Conservation (phyloP, 2,888 invertebrate species). For the Machimus rusticus region DNA sequence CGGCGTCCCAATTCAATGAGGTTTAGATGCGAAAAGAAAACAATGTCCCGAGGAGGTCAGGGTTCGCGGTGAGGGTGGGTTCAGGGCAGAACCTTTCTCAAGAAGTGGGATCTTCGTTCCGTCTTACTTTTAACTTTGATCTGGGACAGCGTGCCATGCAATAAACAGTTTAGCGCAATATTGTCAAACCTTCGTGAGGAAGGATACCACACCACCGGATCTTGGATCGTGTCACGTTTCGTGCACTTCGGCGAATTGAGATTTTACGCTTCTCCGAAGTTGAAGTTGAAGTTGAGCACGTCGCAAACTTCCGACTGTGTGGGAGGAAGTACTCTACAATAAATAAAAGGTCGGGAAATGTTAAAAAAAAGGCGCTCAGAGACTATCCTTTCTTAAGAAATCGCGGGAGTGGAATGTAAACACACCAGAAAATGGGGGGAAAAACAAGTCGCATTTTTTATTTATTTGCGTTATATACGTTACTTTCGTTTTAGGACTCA, state of each 20-base stretch:
- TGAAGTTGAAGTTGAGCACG: neutral
- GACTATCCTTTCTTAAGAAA: neutral
- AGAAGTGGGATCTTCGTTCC: neutral
- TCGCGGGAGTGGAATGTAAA: neutral
- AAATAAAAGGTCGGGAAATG: neutral
- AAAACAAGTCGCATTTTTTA: neutral
- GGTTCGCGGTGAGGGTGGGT: neutral
- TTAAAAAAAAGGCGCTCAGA: neutral
- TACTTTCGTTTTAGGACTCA: neutral
- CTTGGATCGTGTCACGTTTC: neutral
- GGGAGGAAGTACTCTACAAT: neutral
- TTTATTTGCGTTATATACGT: neutral
- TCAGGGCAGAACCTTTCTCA: neutral
- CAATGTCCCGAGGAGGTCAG: neutral
- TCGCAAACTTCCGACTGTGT: neutral
- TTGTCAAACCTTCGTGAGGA: neutral
- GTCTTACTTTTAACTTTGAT: neutral
- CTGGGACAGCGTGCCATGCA: neutral
- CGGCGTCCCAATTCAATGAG: neutral
- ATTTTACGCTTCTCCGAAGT: neutral
- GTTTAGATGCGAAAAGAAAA: neutral
- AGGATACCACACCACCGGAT: neutral
- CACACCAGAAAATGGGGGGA: neutral
- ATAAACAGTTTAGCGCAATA: neutral
- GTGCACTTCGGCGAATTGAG: conserved; percentile 8